Base-by-base conservation (phyloP, 2,797 vertebrate species). In the Phoxinus dragarum region DNA sequence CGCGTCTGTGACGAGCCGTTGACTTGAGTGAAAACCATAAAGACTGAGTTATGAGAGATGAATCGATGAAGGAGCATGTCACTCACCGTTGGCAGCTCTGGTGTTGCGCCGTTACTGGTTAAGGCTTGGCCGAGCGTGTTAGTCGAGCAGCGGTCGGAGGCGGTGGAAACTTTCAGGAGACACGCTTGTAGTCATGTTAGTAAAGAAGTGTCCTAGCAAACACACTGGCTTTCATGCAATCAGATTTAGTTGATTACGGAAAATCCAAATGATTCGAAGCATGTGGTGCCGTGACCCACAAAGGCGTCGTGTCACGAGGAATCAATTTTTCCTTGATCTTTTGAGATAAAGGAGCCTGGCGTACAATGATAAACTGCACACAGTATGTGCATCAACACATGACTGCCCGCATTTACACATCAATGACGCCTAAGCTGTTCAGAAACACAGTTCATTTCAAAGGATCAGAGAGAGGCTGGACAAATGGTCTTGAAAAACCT, bases 71-170 rank as follows among this genome's bases (percentile, higher is more conserved):
- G 68, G 36, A 19, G 21, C 40, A 16, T 14, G 23, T 72, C 82
- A 92, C 92, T 93, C 91, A 93, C 90, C 93, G 80, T 91, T 40
- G 81, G 67, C 71, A 59, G 44, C 14, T 77, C 31, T 77, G 73
- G 54, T 19, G 82, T 86, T 34, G 34, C 36, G 44, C 19, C 36
- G 64, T 75, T 81, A 75, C 52, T 61, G 31, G 74, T 90, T 87
- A 92, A 90, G 81, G 8, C 80, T 84, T 80, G 89, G 89, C 89
- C 89, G 84, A 52, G 78, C 27, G 2, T 34, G 81, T 84, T 86
- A 84, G 59, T 81, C 77, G 76, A 92, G 93, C 92, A 91, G 90
- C 54, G 80, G 88, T 90, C 90, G 83, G 66, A 82, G 71, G 40
- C 61, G 21, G 27, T 34, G 69, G 42, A 72, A 64, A 71, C 54